Conservation (phyloP, 2,888 invertebrate species). For the Deladenus siricidicola region DNA sequence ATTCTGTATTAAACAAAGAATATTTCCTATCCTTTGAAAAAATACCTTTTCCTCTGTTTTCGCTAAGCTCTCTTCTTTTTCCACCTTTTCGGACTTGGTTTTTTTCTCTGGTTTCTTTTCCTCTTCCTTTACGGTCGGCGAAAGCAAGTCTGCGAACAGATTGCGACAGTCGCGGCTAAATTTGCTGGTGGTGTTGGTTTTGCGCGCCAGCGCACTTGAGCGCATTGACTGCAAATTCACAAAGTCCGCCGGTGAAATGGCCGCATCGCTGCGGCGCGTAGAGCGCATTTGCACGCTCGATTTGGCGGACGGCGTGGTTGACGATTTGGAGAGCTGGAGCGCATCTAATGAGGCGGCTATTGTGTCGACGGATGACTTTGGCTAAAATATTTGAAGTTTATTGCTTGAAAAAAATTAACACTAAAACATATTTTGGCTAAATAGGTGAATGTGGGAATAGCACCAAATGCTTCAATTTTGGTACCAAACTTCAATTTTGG, state of each 20-base stretch:
- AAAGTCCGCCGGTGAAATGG: slow-evolving; percentile 42
- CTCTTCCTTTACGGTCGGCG: slow-evolving; percentile 2
- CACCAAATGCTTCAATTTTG: too few species aligned
- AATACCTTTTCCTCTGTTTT: not conserved
- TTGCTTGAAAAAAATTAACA: too few species aligned
- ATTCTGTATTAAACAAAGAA: not conserved
- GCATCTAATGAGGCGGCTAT: not conserved
- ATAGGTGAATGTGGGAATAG: too few species aligned
- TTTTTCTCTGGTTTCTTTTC: slow-evolving; percentile 19
- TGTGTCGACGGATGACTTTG: not conserved
- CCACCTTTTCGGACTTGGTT: slow-evolving; percentile 19
- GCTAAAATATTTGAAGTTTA: not conserved
- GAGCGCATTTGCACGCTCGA: too few species aligned
- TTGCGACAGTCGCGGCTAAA: slow-evolving; percentile 38
- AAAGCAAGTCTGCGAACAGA: slow-evolving; percentile 40
- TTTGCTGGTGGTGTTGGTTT: slow-evolving; percentile 50
- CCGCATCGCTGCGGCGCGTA: slow-evolving; percentile 20
- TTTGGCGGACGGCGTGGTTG: slow-evolving; percentile 1
- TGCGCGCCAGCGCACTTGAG: slow-evolving; percentile 47
- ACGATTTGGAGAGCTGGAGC: not conserved
- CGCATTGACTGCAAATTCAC: slow-evolving; percentile 47
- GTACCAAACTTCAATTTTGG: too few species aligned
- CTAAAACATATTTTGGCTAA: too few species aligned
- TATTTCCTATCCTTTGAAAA: slow-evolving; percentile 13
- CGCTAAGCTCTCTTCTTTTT: slow-evolving; percentile 8